Evolutionary conservation across 2,888 invertebrate genomes (phyloP).

Genomic region (Thera britannica): DNA sequence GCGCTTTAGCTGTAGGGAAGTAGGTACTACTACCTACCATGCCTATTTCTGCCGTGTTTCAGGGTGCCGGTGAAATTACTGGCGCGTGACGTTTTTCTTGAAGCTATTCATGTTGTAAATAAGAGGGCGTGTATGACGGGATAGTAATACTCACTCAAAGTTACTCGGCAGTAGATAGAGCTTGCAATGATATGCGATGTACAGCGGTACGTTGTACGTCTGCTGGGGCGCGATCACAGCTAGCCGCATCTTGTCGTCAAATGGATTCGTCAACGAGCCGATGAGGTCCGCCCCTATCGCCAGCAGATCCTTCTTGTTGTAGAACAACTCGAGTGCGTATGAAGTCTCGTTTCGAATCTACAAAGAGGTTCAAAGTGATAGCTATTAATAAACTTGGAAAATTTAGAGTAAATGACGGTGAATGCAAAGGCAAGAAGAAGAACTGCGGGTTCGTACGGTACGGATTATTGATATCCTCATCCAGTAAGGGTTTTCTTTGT

Average conservation of each 20-base stretch:
- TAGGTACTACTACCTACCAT: too few species aligned
- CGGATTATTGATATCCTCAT: too few species aligned
- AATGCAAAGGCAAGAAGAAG: too few species aligned
- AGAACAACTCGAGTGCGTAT: slow-evolving; percentile 89
- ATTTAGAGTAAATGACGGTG: too few species aligned
- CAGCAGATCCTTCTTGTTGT: slow-evolving; percentile 89
- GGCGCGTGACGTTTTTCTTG: too few species aligned
- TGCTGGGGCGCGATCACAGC: slow-evolving; percentile 90
- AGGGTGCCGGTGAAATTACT: too few species aligned
- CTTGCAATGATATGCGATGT: slow-evolving; percentile 92
- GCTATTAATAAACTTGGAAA: too few species aligned
- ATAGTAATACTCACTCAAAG: slow-evolving; percentile 86
- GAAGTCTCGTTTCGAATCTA: slow-evolving; percentile 91
- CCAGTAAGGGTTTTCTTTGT: too few species aligned
- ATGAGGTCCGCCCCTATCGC: slow-evolving; percentile 86
- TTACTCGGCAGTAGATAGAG: slow-evolving; percentile 90
- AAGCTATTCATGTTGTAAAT: too few species aligned
- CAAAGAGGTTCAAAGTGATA: background rate
- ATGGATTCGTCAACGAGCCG: slow-evolving; percentile 89
- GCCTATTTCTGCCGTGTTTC: too few species aligned
- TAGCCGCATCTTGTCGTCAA: slow-evolving; percentile 89
- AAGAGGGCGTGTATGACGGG: background rate
- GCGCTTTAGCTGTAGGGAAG: too few species aligned
- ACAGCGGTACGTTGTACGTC: slow-evolving; percentile 90
- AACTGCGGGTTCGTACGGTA: too few species aligned